phyloP scores from a whole-genome alignment of 2,113 vertebrate genomes.

The Strix aluco region DNA sequence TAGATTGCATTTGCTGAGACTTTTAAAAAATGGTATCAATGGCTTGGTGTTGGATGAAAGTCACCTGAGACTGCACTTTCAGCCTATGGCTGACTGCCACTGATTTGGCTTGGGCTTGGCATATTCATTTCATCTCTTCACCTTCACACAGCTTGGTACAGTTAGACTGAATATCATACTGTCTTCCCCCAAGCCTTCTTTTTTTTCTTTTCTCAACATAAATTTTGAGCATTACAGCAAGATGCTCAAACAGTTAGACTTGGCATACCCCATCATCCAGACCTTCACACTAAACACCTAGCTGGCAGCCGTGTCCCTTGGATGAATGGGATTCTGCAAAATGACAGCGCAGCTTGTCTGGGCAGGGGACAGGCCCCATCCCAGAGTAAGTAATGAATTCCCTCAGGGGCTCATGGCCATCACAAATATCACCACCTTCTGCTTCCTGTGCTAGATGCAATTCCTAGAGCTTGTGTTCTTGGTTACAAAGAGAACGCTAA shows the following conservation, averaged over 20 bases:
- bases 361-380: background rate
- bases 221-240: background rate
- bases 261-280: background rate
- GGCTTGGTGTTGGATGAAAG: background rate
- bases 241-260: background rate
- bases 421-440: background rate
- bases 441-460: background rate
- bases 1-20: background rate
- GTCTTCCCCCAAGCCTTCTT: background rate
- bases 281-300: background rate
- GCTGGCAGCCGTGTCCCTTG: fast-evolving
- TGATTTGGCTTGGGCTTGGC: background rate
- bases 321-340: background rate
- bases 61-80: background rate
- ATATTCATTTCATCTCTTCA: background rate
- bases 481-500: background rate
- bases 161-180: background rate
- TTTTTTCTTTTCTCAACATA: background rate
- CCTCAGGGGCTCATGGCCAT: background rate
- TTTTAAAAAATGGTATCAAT: background rate
- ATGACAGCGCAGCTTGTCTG: background rate
- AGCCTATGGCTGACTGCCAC: background rate
- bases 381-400: background rate
- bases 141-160: background rate
- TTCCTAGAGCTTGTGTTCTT: conserved; percentile 18